phyloP scores from a whole-genome alignment of 2,113 vertebrate genomes.

The Syngnathus typhle region DNA sequence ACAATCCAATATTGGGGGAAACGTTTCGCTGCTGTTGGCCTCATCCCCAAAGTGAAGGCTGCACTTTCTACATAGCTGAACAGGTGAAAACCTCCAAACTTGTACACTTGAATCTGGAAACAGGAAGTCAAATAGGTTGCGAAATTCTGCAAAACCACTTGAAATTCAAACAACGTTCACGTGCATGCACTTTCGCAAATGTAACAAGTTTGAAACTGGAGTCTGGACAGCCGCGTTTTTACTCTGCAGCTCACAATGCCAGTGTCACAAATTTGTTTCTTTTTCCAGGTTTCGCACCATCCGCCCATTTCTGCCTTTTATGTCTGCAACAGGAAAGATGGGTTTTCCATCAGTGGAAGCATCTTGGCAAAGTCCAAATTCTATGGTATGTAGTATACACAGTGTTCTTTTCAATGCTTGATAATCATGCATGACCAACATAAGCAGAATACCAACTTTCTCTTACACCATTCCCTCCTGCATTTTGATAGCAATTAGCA shows the following conservation, averaged over 20 bases:
- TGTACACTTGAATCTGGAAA: neutral
- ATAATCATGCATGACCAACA: neutral
- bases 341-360: slow-evolving; percentile 87
- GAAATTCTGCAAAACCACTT: neutral
- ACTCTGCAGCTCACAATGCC: slow-evolving; percentile 3
- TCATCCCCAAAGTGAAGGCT: slow-evolving; percentile 88
- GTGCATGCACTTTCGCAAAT: neutral
- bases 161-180: too few relatives aligned
- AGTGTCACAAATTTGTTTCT: slow-evolving; percentile 5
- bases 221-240: neutral
- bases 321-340: slow-evolving; percentile 90
- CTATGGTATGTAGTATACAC: slow-evolving; percentile 78
- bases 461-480: neutral
- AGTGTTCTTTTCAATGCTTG: neutral
- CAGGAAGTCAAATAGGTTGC: slow-evolving; percentile 5
- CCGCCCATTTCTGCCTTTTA: slow-evolving; percentile 94
- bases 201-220: slow-evolving; percentile 13
- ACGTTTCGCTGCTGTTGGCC: slow-evolving; percentile 94
- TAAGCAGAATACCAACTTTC: neutral
- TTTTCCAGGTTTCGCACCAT: slow-evolving; percentile 88
- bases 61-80: slow-evolving; percentile 93
- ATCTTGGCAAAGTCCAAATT: slow-evolving; percentile 92
- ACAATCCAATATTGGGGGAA: slow-evolving; percentile 93
- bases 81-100: slow-evolving; percentile 71
- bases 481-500: neutral